phyloP scores from a whole-genome alignment of 2,888 invertebrate genomes.

The Beris chalybata region DNA sequence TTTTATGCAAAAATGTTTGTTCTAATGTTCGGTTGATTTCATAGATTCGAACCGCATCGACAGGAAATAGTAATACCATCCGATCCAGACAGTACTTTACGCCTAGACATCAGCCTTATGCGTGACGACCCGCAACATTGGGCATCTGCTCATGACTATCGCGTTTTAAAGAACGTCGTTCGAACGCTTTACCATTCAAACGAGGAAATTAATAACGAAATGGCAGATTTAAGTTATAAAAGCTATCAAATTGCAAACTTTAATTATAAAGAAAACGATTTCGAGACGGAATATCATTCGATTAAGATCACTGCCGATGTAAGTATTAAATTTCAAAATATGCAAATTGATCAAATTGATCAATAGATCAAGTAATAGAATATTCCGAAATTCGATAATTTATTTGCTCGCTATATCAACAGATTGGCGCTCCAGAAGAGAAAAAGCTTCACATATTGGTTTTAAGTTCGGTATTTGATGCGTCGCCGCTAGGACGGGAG shows the following conservation, averaged over 20 bases:
- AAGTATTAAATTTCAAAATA: slow-evolving; percentile 44
- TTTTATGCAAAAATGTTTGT: not conserved
- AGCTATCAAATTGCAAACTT: slow-evolving; percentile 72
- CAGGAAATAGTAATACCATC: slow-evolving; percentile 55
- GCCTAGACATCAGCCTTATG: slow-evolving; percentile 78
- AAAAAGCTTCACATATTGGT: slow-evolving; percentile 80
- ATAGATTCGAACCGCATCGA: slow-evolving; percentile 48
- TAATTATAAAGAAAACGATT: slow-evolving; percentile 67
- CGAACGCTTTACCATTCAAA: slow-evolving; percentile 67
- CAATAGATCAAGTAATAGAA: not conserved
- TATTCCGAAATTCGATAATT: slow-evolving; percentile 16
- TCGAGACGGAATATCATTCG: slow-evolving; percentile 68
- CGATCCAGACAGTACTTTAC: slow-evolving; percentile 59
- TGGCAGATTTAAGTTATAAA: slow-evolving; percentile 70
- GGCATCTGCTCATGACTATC: slow-evolving; percentile 81
- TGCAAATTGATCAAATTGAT: slow-evolving; percentile 13
- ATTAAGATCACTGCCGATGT: slow-evolving; percentile 75
- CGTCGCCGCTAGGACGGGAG: slow-evolving; percentile 84
- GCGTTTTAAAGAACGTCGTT: slow-evolving; percentile 68
- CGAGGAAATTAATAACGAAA: slow-evolving; percentile 64
- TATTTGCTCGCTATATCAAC: slow-evolving; percentile 33
- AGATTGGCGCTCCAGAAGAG: slow-evolving; percentile 79
- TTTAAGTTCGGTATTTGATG: slow-evolving; percentile 80
- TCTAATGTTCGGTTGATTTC: not conserved
- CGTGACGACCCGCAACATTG: slow-evolving; percentile 80